Evolutionary conservation across 2,888 invertebrate genomes (phyloP).

Genomic region (Drosophila neotestacea): DNA sequence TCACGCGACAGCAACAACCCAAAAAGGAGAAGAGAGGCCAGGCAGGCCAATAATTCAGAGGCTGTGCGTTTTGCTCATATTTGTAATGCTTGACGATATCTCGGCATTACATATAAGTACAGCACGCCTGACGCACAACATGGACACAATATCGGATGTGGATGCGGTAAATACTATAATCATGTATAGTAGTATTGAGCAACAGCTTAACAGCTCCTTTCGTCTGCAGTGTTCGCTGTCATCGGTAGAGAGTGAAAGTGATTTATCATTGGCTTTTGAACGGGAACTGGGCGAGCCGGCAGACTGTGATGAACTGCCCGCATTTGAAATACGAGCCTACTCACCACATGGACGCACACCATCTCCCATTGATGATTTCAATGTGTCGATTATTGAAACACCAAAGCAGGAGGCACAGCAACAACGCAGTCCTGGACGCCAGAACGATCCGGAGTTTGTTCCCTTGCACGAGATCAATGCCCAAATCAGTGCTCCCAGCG

Average conservation of each 20-base stretch:
- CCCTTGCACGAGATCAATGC: conserved; percentile 83
- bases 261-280: conserved; percentile 80
- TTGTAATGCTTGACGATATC: conserved; percentile 53
- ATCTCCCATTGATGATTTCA: conserved; percentile 81
- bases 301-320: conserved; percentile 82
- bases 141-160: conserved; percentile 52
- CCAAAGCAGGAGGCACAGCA: conserved; percentile 49
- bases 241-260: conserved; percentile 80
- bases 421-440: conserved; percentile 32
- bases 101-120: conserved; percentile 49
- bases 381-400: conserved; percentile 54
- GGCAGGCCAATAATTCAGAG: conserved; percentile 11
- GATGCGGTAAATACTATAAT: conserved; percentile 61
- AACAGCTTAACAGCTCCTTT: conserved; percentile 62
- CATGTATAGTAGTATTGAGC: conserved; percentile 43
- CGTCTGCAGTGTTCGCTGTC: conserved; percentile 79
- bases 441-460: conserved; percentile 79
- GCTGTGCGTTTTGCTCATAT: conserved; percentile 18
- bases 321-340: conserved; percentile 82
- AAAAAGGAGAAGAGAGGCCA: conserved; percentile 3
- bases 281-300: conserved; percentile 65
- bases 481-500: conserved; percentile 82
- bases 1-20: conserved; percentile 11
- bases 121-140: conserved; percentile 44
- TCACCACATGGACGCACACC: conserved; percentile 83